phyloP scores from a whole-genome alignment of 2,113 vertebrate genomes.

The Hemicordylus capensis region DNA sequence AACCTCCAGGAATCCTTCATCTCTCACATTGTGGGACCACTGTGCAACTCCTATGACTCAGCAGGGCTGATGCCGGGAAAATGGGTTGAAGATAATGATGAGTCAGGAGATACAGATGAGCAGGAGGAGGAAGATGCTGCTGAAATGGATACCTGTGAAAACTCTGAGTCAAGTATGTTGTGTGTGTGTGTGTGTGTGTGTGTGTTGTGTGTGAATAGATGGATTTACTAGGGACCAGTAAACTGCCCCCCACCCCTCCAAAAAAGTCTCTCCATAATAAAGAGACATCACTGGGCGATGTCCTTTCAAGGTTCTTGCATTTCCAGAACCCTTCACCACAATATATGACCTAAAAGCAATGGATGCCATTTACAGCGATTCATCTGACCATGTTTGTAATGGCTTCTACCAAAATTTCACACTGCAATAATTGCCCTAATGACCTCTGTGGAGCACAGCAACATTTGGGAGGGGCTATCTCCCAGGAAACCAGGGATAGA shows the following conservation, averaged over 20 bases:
- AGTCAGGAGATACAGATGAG: conserved; percentile 81
- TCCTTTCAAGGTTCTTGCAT: neutral
- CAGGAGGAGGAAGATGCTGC: conserved; percentile 73
- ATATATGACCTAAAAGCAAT: neutral
- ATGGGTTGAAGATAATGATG: conserved; percentile 86
- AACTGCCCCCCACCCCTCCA: too few relatives aligned
- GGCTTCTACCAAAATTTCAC: conserved; percentile 17
- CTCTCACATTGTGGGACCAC: conserved; percentile 96
- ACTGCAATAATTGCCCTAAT: conserved; percentile 28
- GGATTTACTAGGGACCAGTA: too few relatives aligned
- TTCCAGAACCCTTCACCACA: neutral
- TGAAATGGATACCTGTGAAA: conserved; percentile 86
- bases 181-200: fast-evolving
- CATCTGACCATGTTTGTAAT: conserved; percentile 21
- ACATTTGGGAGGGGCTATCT: conserved; percentile 49
- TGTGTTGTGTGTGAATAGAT: too few relatives aligned
- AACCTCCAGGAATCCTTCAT: conserved; percentile 99
- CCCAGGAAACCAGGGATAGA: conserved; percentile 68
- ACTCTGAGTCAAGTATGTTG: conserved; percentile 80
- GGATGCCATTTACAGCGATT: neutral
- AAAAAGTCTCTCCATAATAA: neutral
- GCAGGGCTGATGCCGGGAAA: conserved; percentile 91
- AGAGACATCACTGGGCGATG: too few relatives aligned
- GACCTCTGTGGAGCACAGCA: conserved; percentile 49
- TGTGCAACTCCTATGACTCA: conserved; percentile 95